Evolutionary conservation across 2,113 vertebrate species (phyloP), one percentile per base, ranked within the genome.

Genomic region (Semnornis frantzii): DNA sequence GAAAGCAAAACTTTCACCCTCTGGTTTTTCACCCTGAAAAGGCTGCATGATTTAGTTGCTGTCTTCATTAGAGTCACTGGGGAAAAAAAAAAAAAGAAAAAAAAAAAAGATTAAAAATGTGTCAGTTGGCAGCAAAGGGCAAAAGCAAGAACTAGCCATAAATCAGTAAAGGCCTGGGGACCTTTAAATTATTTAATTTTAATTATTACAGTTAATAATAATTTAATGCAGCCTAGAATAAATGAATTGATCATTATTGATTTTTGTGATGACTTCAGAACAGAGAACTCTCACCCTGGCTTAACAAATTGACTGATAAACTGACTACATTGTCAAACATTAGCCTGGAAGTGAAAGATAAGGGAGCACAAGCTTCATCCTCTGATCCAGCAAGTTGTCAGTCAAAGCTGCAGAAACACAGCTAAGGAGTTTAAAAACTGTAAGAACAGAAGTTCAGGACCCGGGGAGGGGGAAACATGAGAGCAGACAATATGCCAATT

Each of bases 281-380:
- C 19, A 82, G 79, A 90, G 78, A 95, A 95, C 72, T 92, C 72
- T 90, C n/a, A 65, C 79, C 70, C 86, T 42, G 48, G 70, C 77
- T 97, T 97, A 92, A 82, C 77, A 95, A 97, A 96, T 82, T 74
- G 90, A 73, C 84, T 95, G 96, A 97, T 97, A 97, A 97, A 95
- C 88, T 87, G 93, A 91, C 78, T 97, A 88, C 87, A 95, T 94
- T 97, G 94, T 96, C 96, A 94, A 97, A 94, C 81, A 90, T 95
- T 96, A 97, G 97, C 95, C 97, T 98, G 97, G 85, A 96, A 97
- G 80, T 73, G 78, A 96, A 95, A 98, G 97, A 98, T 98, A 97
- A 97, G 97, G 89, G 90, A 80, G 77, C 79, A 65, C 55, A 92
- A 82, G 93, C 94, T 97, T 98, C 97, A 96, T 97, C 95, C 96